Evolutionary conservation across 2,888 invertebrate genomes (phyloP).

Genomic region (Caenorhabditis japonica): DNA sequence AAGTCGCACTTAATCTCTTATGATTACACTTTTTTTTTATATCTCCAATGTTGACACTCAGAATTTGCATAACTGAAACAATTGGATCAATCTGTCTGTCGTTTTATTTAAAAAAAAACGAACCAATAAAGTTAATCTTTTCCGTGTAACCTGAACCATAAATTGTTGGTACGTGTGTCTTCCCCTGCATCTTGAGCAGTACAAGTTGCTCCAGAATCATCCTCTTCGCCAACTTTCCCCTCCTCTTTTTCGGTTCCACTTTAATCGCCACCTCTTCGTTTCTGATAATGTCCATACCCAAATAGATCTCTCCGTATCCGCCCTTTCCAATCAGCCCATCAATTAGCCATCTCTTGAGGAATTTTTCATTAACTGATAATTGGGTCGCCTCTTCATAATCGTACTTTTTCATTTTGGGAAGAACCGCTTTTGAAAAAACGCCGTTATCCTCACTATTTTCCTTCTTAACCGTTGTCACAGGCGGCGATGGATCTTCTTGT

Average conservation of each 20-base stretch:
- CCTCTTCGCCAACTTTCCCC: constrained; percentile 58
- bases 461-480: no score
- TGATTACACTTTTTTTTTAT: constrained; percentile 64
- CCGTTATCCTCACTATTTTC: no score
- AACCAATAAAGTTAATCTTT: constrained; percentile 50
- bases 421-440: no score
- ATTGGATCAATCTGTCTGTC: not conserved
- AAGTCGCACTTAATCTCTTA: constrained; percentile 52
- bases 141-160: constrained; percentile 60
- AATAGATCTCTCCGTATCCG: constrained; percentile 69
- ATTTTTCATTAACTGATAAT: constrained; percentile 26
- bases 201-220: constrained; percentile 69
- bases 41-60: constrained; percentile 69
- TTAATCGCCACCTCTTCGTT: constrained; percentile 66
- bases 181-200: constrained; percentile 64
- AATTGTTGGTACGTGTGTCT: constrained; percentile 64
- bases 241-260: constrained; percentile 60
- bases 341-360: constrained; percentile 57
- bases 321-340: constrained; percentile 56
- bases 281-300: constrained; percentile 56
- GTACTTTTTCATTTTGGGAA: no score
- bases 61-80: constrained; percentile 26
- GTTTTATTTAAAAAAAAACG: not conserved
- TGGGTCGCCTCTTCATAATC: no score
- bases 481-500: no score